Evolutionary conservation across 2,888 invertebrate genomes (phyloP), one percentile per base, ranked within the genome.

Genomic region (Choristoneura rosaceana): DNA sequence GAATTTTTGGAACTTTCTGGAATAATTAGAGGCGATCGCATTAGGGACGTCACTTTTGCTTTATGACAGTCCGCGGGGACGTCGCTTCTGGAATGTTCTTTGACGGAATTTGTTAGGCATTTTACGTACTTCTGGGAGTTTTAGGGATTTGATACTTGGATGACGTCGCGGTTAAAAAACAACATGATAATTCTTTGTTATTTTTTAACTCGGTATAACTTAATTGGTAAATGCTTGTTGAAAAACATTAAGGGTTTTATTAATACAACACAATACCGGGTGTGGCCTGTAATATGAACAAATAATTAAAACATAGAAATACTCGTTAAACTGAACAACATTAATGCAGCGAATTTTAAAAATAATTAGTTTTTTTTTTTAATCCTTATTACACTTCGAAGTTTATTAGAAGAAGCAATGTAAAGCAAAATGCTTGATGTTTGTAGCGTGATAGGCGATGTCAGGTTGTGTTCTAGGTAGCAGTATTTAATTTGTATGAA

Each of bases 21-120:
- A 89, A 90, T 93, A 93, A 93, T 93, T 93, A 93, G 88, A 87
- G 87, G 86, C 82, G 87, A 92, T 90, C 90, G 92, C 91, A 88
- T 92, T 90, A 90, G 84, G 80, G 87, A 85, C 85, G 92, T 93
- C 92, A 91, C 87, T 93, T 90, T 88, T 91, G 86, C 86, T 92
- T 93, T 91, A 90, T 87, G 84, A 84, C 82, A 79, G 82, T 84
- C 85, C 79, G 80, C 81, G 79, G 85, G 85, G 84, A 81, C 78
- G 85, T 87, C 86, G 80, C 75, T 60, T 76, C 74, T 50, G 74
- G 74, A 77, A 60, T 58, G 76, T 81, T 80, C 81, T 81, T 85
- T 86, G 84, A 84, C 82, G 81, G 80, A 73, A 73, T 73, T 73
- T 73, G 47, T 67, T 63, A 47, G 67, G 58, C 71, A 47, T 73